Evolutionary conservation across 2,888 invertebrate genomes (phyloP), one percentile per base, ranked within the genome.

Genomic region (Therioaphis trifolii): DNA sequence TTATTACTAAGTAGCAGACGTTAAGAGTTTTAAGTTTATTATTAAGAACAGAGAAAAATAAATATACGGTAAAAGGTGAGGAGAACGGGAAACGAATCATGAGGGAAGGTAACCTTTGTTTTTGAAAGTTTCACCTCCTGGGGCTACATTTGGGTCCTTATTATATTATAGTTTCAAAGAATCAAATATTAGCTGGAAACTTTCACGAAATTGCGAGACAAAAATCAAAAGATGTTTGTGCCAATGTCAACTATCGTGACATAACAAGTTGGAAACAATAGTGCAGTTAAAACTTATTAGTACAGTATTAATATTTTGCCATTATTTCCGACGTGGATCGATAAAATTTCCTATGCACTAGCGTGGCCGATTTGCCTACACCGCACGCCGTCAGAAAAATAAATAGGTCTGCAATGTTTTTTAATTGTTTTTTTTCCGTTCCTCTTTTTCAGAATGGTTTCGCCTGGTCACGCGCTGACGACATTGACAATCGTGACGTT

Each of bases 291-390:
- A 58, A 58, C 58, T n/a, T n/a, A n/a, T 21, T 58, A 12, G 21
- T 58, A 58, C 52, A 21, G n/a, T n/a, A n/a, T n/a, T 55, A 55
- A 55, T 55, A 55, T 58, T 58, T 21, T 52, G n/a, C 12, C 21
- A 58, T 58, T 58, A 58, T 58, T 21, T 58, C 0, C 1, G 3
- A 58, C 12, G 3, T 24, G 58, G n/a, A n/a, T n/a, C 12, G 24
- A 5, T 15, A 63, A 21, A 21, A 12, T 11, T 14, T 55, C 18
- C 68, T 43, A 52, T 27, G 11, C 78, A 1, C 27, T 14, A 27
- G 14, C 3, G 78, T 43, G 7, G n/a, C n/a, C 27, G 55, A 79
- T 69, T 69, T 79, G 78, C 78, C 78, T 79, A 69, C 4, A 9
- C 9, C 5, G n/a, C n/a, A 15, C 27, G 78, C 68, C 78, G 68